Conservation (phyloP, 2,797 vertebrate genomes). For the Intellagama lesueurii region DNA sequence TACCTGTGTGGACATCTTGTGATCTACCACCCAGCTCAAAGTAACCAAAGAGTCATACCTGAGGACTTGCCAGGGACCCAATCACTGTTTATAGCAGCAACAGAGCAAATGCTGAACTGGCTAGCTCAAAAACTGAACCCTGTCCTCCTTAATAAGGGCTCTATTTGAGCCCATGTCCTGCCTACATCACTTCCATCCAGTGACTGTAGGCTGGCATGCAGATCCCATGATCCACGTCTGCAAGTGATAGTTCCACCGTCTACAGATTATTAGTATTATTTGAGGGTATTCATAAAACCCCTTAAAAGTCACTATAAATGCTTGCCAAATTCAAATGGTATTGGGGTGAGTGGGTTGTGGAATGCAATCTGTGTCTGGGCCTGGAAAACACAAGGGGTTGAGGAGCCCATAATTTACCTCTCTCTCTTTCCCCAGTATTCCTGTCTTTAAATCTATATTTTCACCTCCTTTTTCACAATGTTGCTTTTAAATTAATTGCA, state of each 20-base stretch:
- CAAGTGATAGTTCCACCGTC: background rate
- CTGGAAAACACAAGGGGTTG: background rate
- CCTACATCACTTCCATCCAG: background rate
- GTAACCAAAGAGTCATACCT: too few species aligned
- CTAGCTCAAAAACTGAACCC: too few species aligned
- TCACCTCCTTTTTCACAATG: background rate
- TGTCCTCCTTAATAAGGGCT: too few species aligned
- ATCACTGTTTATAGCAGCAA: too few species aligned
- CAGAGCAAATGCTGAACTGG: too few species aligned
- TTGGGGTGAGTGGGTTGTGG: background rate
- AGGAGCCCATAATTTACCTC: background rate
- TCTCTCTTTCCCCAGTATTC: background rate
- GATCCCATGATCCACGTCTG: background rate
- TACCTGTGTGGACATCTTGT: background rate
- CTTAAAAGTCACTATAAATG: background rate
- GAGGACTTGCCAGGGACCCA: too few species aligned
- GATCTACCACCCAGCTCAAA: background rate
- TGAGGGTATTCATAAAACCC: background rate
- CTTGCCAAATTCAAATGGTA: background rate
- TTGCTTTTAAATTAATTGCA: background rate
- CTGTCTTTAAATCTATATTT: background rate
- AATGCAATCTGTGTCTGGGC: background rate
- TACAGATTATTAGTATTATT: background rate
- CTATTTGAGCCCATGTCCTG: too few species aligned
- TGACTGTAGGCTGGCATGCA: background rate